Evolutionary conservation across 2,797 vertebrate genomes (phyloP), one percentile per base, ranked within the genome.

Genomic region (Gila robusta): DNA sequence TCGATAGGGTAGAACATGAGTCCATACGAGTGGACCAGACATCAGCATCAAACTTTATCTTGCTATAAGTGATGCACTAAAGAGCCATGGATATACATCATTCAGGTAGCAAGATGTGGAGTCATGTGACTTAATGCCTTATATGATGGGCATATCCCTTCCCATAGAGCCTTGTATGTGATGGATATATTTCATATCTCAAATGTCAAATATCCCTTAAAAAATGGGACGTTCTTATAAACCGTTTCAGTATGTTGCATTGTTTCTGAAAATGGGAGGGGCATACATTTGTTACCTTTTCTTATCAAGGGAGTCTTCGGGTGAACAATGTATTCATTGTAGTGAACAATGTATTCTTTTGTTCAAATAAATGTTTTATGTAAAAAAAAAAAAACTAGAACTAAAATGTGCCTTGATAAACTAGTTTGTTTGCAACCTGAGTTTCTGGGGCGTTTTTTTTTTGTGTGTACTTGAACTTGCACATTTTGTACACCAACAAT

Each of bases 241-340:
- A 56, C 26, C 32, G 11, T 70, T 71, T 54, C 49, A 56, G 83
- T 47, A 59, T 21, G 78, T 78, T 84, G 47, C 62, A 56, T 67
- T 59, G 4, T 77, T 66, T 76, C 28, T 83, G 28, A 76, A 69
- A 78, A 66, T 54, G 52, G 17, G 52, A 54, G 52, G 44, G 59
- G 44, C 41, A n/a, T 54, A 78, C 2, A 44, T 56, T 47, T 47
- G 77, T 62, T 49, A 85, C 5, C 9, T 85, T 71, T 79, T 72
- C 21, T 62, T 32, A 56, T 62, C 32, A 26, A 78, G 47, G 35
- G 19, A 32, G 19, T 62, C 2, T 72, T 62, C 0, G 2, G 21
- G 66, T 85, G 2, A 79, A 67, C 10, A 32, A 19, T 11, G 7
- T 52, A 41, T 62, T 78, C 1, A 35, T 35, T 35, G 6, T 52